These are phyloP conservation scores for Sialia sialis DNA, from an alignment of 2,113 vertebrate genomes.

Conservation along the genomic window DNA sequence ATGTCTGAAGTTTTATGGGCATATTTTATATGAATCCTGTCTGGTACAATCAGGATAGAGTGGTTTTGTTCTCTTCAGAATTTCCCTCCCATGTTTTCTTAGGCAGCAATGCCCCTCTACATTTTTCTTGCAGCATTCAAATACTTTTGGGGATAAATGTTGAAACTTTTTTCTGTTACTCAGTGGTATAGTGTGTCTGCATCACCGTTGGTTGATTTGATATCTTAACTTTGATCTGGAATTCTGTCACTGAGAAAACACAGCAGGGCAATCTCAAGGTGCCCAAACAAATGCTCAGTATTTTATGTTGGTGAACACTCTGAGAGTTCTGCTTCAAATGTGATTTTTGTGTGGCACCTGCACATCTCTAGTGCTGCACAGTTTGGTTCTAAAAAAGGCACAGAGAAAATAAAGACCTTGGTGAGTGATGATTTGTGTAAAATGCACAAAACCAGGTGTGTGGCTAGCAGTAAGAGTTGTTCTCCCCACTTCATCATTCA, in stretches of 20 bases:
- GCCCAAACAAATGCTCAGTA: background rate
- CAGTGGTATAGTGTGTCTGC: background rate
- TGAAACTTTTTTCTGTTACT: background rate
- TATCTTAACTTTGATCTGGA: background rate
- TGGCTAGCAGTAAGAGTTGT: background rate
- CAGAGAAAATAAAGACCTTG: background rate
- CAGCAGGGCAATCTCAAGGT: background rate
- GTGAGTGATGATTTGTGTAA: background rate
- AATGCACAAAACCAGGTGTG: background rate
- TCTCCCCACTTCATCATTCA: background rate
- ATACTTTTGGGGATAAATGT: background rate
- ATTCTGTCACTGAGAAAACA: background rate
- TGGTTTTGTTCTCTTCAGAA: background rate
- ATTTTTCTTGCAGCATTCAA: background rate
- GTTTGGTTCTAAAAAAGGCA: background rate
- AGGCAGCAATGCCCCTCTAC: too few relatives aligned
- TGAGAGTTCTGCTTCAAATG: background rate
- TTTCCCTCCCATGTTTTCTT: accelerated
- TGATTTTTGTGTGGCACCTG: background rate
- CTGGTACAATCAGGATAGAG: background rate
- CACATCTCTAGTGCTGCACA: background rate
- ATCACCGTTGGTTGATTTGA: background rate
- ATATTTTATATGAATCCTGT: background rate
- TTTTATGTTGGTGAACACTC: background rate
- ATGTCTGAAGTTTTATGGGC: background rate